phyloP scores from a whole-genome alignment of 1,140 invertebrate species.

The Theocolax elegans region DNA sequence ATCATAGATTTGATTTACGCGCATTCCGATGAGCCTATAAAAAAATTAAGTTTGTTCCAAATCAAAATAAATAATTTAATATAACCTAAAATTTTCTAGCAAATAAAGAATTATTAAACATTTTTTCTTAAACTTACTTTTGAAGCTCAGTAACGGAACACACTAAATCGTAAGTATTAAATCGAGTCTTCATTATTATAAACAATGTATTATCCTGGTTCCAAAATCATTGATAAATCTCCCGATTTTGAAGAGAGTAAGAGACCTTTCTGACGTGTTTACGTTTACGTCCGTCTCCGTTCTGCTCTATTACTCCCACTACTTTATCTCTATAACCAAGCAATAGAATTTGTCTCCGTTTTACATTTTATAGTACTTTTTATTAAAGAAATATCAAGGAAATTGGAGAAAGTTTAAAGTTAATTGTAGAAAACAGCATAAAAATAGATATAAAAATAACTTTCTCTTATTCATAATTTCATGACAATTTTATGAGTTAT shows the following conservation, averaged over 20 bases:
- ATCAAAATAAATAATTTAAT: background rate
- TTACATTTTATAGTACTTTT: too few species aligned
- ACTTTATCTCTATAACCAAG: too few species aligned
- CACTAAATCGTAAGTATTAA: slow-evolving; percentile 90
- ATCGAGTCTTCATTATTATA: slow-evolving; percentile 87
- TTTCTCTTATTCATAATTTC: too few species aligned
- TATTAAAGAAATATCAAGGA: too few species aligned
- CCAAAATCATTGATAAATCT: background rate
- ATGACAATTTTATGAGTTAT: too few species aligned
- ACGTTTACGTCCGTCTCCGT: background rate
- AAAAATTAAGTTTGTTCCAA: slow-evolving; percentile 41
- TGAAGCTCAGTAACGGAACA: slow-evolving; percentile 87
- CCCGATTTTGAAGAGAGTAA: too few species aligned
- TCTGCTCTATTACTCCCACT: too few species aligned
- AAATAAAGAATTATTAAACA: slow-evolving; percentile 4
- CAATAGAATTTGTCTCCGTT: too few species aligned
- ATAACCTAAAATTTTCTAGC: slow-evolving; percentile 24
- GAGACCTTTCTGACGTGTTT: background rate
- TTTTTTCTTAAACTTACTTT: slow-evolving; percentile 70
- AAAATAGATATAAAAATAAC: too few species aligned
- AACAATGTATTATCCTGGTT: slow-evolving; percentile 1
- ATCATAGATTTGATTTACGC: slow-evolving; percentile 98
- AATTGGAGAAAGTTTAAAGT: too few species aligned
- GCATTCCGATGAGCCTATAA: slow-evolving; percentile 86
- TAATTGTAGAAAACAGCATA: too few species aligned